Conservation (phyloP, 2,888 invertebrate genomes). For the Melinopterus prodromus region DNA sequence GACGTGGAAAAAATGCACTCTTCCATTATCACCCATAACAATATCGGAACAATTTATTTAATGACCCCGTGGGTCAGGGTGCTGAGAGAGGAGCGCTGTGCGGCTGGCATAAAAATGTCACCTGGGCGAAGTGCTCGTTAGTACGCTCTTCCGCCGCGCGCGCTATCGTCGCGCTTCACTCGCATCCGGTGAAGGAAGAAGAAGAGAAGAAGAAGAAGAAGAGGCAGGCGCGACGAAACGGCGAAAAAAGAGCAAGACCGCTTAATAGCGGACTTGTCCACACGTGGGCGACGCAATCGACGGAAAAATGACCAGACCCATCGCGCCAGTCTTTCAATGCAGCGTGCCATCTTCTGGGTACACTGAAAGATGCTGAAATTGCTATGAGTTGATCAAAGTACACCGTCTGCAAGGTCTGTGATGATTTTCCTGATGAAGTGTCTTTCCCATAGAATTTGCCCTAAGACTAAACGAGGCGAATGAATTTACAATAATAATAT, state of each 20-base stretch:
- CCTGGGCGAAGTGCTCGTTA: constrained; percentile 4
- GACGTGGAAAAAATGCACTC: neutral
- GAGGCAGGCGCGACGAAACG: constrained; percentile 4
- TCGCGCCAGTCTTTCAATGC: neutral
- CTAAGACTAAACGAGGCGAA: too few relatives aligned
- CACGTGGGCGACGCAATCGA: neutral
- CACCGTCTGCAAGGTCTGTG: neutral
- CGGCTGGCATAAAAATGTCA: neutral
- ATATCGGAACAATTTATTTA: constrained; percentile 4
- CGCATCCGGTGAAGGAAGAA: constrained; percentile 4
- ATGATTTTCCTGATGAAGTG: too few relatives aligned
- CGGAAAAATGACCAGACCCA: neutral
- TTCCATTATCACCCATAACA: constrained; percentile 4
- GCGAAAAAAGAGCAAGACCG: neutral
- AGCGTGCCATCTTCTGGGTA: neutral
- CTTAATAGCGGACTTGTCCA: neutral
- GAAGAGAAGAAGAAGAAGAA: neutral
- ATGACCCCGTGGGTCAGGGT: neutral
- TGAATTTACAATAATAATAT: too few relatives aligned
- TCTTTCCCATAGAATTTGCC: too few relatives aligned
- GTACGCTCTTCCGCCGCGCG: neutral
- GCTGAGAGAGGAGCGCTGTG: neutral
- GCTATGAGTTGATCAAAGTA: neutral
- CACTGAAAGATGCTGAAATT: neutral
- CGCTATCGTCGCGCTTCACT: neutral